Evolutionary conservation across 2,113 vertebrate species (phyloP), one percentile per base, ranked within the genome.

Genomic region (Canis aureus): DNA sequence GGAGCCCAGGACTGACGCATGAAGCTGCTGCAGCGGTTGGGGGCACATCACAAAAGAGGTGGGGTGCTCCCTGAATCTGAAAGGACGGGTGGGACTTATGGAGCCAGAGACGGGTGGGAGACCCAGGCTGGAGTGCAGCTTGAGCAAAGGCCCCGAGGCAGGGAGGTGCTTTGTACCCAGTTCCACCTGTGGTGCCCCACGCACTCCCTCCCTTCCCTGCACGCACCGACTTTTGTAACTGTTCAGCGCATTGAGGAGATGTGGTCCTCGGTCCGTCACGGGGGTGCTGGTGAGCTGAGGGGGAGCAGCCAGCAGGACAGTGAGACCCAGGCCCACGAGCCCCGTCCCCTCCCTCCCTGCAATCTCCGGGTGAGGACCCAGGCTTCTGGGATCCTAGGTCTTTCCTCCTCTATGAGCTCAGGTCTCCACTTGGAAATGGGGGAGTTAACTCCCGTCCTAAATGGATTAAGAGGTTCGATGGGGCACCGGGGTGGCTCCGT

Each of bases 171-270:
- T 69, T 1, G 51, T 49, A 59, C 0, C 35, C 62, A 76, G 82
- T 62, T 62, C 32, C 83, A 66, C 71, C 64, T 38, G 11, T 0
- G 69, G 38, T 78, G 17, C 17, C 57, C 51, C 76, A 5, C 2
- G 7, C 69, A 8, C 12, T 1, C 43, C 35, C 66, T 19, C 55
- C 51, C 92, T 43, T n/a, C 38, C 32, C 12, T 6, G 57, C 15
- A 76, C 99, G 98, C 98, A 99, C 99, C 99, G 99, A 99, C 99
- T 99, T 97, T 99, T 99, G 94, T 99, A 99, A 98, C 99, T 99
- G 98, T 99, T 99, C 69, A 99, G 99, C 0, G 99, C 99, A 0
- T 99, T 99, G 71, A 99, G 99, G 66, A 99, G 99, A 97, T 99
- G 98, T 3, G 99, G 99, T 73, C 99, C 99, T 43, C 99, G 99